Evolutionary conservation across 2,797 vertebrate genomes (phyloP).

Genomic region (Eidolon dupreanum): DNA sequence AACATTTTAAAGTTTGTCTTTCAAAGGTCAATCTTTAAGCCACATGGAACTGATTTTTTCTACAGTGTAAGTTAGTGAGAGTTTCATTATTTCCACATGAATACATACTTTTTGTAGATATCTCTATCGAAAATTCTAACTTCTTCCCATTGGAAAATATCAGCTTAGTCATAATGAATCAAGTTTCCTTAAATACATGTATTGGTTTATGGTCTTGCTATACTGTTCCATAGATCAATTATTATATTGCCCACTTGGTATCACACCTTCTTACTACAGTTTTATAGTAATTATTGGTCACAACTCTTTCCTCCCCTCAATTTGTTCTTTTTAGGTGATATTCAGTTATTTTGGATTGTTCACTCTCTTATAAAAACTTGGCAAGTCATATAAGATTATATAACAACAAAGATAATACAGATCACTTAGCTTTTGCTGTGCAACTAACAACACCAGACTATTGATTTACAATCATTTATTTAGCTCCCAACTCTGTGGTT

Average conservation of each 20-base stretch:
- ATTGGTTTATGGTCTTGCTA: not conserved
- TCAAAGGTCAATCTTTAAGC: not conserved
- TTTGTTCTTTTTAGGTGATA: not conserved
- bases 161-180: not conserved
- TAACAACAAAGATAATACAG: not conserved
- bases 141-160: not conserved
- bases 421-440: not conserved
- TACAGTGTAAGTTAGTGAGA: not conserved
- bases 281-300: not conserved
- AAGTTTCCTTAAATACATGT: not conserved
- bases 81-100: not conserved
- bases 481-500: not conserved
- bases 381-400: not conserved
- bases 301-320: fast-evolving
- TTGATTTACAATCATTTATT: not conserved
- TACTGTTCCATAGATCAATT: not conserved
- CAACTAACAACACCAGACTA: not conserved
- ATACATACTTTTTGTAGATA: not conserved
- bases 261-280: not conserved
- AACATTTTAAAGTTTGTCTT: not conserved
- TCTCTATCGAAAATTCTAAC: not conserved
- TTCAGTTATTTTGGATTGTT: not conserved
- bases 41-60: not conserved
- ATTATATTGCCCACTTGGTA: not conserved
- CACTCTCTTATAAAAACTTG: not conserved